Evolutionary conservation across 2,113 vertebrate genomes (phyloP).

Genomic region (Notothenia rossii): DNA sequence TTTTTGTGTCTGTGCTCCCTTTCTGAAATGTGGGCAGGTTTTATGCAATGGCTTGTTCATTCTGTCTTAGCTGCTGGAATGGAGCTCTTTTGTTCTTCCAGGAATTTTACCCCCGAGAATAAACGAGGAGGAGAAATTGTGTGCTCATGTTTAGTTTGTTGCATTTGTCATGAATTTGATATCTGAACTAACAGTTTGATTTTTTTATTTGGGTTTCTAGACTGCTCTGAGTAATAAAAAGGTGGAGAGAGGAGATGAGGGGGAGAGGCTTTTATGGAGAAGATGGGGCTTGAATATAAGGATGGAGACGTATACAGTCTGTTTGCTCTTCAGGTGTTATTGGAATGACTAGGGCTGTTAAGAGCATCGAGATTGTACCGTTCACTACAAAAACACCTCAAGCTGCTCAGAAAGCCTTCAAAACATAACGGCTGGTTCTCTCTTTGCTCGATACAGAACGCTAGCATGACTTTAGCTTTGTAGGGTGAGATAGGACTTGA

Average conservation of each 20-base stretch:
- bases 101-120: conserved; percentile 30
- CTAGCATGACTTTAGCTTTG: neutral
- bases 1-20: conserved; percentile 56
- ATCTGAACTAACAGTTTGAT: neutral
- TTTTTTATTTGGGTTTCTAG: conserved; percentile 22
- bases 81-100: conserved; percentile 54
- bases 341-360: conserved; percentile 45
- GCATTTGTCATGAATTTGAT: conserved; percentile 12
- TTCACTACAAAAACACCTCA: neutral
- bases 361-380: conserved; percentile 13
- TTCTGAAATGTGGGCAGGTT: conserved; percentile 66
- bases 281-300: conserved; percentile 36
- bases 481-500: conserved; percentile 1
- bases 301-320: conserved; percentile 44
- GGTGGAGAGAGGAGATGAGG: neutral
- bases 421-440: neutral
- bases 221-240: conserved; percentile 5
- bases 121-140: conserved; percentile 20
- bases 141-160: conserved; percentile 36
- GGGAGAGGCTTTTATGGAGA: conserved; percentile 18
- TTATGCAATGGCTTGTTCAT: conserved; percentile 40
- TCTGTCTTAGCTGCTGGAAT: conserved; percentile 48
- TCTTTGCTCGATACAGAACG: neutral
- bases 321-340: conserved; percentile 59
- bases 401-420: conserved; percentile 8